phyloP scores from a whole-genome alignment of 2,888 invertebrate genomes.

The Prenolepis imparis region DNA sequence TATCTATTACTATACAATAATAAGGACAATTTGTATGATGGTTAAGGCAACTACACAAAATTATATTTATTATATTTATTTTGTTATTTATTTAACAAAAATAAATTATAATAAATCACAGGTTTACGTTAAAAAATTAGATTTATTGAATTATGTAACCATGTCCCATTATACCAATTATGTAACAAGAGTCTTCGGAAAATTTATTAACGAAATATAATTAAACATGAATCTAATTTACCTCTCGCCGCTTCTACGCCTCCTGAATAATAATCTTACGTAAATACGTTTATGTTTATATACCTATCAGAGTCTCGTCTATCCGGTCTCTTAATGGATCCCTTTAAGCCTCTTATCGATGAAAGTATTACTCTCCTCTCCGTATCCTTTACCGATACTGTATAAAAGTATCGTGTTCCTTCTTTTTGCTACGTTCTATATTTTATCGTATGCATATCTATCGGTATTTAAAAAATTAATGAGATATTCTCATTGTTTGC shows the following conservation, averaged over 20 bases:
- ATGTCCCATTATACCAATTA: background rate
- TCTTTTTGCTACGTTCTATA: background rate
- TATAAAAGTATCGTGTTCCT: background rate
- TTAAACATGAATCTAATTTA: constrained; percentile 6
- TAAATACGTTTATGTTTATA: constrained; percentile 48
- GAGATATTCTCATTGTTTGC: background rate
- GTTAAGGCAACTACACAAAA: background rate
- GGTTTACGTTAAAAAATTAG: background rate
- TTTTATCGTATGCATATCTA: background rate
- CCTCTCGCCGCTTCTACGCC: background rate
- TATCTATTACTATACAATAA: constrained; percentile 33
- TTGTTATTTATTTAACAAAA: background rate
- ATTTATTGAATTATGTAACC: background rate
- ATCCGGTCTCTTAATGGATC: constrained; percentile 49
- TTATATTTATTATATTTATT: too few relatives aligned
- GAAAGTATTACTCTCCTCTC: constrained; percentile 24
- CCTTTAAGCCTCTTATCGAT: constrained; percentile 49
- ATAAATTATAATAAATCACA: background rate
- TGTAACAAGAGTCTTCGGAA: background rate
- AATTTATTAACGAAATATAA: constrained; percentile 14
- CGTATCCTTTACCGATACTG: background rate
- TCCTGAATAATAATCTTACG: constrained; percentile 26
- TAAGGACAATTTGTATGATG: constrained; percentile 18
- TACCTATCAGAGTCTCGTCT: constrained; percentile 39
- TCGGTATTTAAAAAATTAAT: background rate